phyloP scores from a whole-genome alignment of 2,113 vertebrate genomes.

The Periophthalmodon schlosseri region DNA sequence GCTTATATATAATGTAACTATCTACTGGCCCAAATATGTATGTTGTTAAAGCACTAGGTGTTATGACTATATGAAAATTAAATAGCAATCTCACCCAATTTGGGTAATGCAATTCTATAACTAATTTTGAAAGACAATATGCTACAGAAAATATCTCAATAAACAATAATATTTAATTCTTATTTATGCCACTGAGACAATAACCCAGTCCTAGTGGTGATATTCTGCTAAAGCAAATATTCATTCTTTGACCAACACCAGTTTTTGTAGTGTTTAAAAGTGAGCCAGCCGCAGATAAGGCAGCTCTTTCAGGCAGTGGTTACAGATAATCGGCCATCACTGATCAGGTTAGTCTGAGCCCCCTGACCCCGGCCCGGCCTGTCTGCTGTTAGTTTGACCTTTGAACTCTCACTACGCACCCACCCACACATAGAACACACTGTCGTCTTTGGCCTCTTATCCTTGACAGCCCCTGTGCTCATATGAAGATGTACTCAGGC shows the following conservation, averaged over 20 bases:
- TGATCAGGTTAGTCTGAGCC: constrained; percentile 74
- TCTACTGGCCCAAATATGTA: neutral
- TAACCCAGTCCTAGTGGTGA: neutral
- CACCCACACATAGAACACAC: constrained; percentile 39
- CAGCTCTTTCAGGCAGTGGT: constrained; percentile 31
- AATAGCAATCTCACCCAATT: neutral
- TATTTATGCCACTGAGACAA: neutral
- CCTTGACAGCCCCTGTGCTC: constrained; percentile 69
- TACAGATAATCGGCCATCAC: constrained; percentile 62
- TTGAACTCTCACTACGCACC: constrained; percentile 48
- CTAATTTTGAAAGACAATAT: too few species aligned
- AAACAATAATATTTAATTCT: too few species aligned
- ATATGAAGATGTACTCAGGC: constrained; percentile 78
- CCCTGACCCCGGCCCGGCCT: constrained; percentile 64
- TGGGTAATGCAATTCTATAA: neutral
- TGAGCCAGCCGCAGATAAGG: constrained; percentile 37
- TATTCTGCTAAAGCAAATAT: neutral
- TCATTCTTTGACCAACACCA: neutral
- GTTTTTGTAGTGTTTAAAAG: constrained; percentile 26
- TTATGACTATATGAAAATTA: neutral
- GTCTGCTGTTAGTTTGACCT: constrained; percentile 73
- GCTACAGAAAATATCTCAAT: too few species aligned
- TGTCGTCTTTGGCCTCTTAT: constrained; percentile 62
- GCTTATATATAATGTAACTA: neutral
- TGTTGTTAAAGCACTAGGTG: neutral